Percentiles rank a stretch among this genome's conserved stretches.
Conservation (phyloP, 2,113 vertebrate genomes). For the Psephotus haematonotus region DNA sequence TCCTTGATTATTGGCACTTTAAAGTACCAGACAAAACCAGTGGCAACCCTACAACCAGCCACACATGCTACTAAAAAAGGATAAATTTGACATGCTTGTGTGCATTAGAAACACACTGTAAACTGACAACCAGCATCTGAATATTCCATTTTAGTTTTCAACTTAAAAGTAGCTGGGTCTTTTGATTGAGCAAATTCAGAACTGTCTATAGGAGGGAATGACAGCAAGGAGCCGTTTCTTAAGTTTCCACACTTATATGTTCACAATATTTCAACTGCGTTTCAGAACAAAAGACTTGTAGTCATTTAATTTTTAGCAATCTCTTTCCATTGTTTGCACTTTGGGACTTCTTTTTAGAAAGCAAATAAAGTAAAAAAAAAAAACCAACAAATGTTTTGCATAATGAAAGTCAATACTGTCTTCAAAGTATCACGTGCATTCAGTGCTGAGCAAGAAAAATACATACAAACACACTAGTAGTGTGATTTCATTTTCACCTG, state of each 20-base stretch:
- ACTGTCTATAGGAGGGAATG: not conserved
- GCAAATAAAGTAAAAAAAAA: not conserved
- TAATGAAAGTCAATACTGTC: not conserved
- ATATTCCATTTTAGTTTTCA: not conserved
- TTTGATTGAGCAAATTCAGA: not conserved
- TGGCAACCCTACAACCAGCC: not conserved
- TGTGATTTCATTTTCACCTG: not conserved
- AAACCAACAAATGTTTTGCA: not conserved
- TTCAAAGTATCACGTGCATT: not conserved
- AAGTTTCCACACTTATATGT: not conserved
- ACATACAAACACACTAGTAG: not conserved
- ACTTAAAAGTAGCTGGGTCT: not conserved
- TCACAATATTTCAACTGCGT: fast-evolving
- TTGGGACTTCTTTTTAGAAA: not conserved
- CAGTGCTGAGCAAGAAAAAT: not conserved
- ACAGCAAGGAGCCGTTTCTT: not conserved
- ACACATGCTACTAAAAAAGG: not conserved
- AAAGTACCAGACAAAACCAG: not conserved
- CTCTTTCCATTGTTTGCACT: not conserved
- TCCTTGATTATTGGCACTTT: not conserved
- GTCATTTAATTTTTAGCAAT: not conserved
- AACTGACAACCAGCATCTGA: not conserved
- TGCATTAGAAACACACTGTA: not conserved
- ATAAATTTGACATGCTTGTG: not conserved
- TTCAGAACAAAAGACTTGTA: not conserved